Evolutionary conservation across 2,113 vertebrate genomes (phyloP).

Genomic region (Myrmecophaga tridactyla): DNA sequence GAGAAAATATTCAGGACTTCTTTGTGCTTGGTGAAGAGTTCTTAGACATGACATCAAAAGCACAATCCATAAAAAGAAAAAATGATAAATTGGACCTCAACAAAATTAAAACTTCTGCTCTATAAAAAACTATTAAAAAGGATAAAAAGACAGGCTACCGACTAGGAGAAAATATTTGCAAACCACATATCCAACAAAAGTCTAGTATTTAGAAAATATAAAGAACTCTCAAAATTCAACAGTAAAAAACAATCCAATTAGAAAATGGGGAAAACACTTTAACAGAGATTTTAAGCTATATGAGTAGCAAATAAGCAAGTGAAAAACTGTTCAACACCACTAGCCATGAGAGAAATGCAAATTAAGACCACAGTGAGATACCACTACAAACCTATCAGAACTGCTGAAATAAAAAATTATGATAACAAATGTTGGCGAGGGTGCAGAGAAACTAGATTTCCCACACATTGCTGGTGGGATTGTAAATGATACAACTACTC

Average conservation of each 20-base stretch:
- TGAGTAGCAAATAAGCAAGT: neutral
- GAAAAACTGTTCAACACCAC: constrained; percentile 10
- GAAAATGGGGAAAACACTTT: constrained; percentile 21
- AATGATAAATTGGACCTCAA: neutral
- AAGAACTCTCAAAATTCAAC: constrained; percentile 37
- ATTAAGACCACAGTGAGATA: neutral
- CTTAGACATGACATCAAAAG: constrained; percentile 21
- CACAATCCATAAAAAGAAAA: neutral
- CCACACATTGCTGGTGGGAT: neutral
- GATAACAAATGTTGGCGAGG: neutral
- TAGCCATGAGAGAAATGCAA: constrained; percentile 12
- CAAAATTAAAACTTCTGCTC: constrained; percentile 46
- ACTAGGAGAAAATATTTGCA: neutral
- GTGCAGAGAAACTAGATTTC: neutral
- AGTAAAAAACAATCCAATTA: neutral
- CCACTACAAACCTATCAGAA: neutral
- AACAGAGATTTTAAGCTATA: neutral
- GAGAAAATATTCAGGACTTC: constrained; percentile 25
- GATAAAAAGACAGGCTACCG: constrained; percentile 10
- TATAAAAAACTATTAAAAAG: constrained; percentile 17
- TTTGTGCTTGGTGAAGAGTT: neutral
- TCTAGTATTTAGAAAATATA: constrained; percentile 13
- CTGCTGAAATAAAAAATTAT: neutral
- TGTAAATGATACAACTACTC: neutral
- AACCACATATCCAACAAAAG: constrained; percentile 31